Evolutionary conservation across 2,113 vertebrate genomes (phyloP), one percentile per base, ranked within the genome.

Genomic region (Aegithalos caudatus): DNA sequence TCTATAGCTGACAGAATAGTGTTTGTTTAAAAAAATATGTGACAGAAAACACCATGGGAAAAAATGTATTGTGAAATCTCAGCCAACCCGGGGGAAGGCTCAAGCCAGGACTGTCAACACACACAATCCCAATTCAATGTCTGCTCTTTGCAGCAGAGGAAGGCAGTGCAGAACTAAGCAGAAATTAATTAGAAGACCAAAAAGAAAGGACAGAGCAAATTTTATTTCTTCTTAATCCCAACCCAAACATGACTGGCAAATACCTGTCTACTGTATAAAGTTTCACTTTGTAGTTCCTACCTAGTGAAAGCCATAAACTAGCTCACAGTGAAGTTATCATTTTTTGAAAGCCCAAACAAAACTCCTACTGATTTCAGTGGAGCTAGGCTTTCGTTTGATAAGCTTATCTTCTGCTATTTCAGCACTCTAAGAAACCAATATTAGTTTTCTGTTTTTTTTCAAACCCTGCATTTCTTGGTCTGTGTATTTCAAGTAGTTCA

Each of bases 1-100:
- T 91, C 91, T 79, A 54, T 44, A 88, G 93, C 67, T 94, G 94
- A 80, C 81, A 87, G 94, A 91, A 91, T 9, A 88, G 54, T 37
- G 37, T 73, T 96, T 97, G 90, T 61, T 92, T 79, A 88, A 94
- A 96, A 94, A 96, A 90, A 83, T 48, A 94, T 33, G 79, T 94
- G 85, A 78, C 94, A 93, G 90, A 96, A 95, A 93, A 93, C 78
- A 88, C 91, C 88, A 96, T 69, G 88, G 93, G 85, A 94, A 92
- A 91, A 96, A 96, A 92, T 22, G 82, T 73, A 96, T 93, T 94
- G 90, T 93, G 94, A 90, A 96, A 90, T 67, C 90, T 88, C 80
- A 93, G 92, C 82, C 86, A 93, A 92, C 60, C 40, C 15, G 0
- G 1, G 0, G 57, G 67, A 93, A 95, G 77, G 88, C 88, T 95